Percentiles rank a stretch among this genome's conserved stretches.
Conservation (phyloP, 2,888 invertebrate species). For the Deilephila porcellus region DNA sequence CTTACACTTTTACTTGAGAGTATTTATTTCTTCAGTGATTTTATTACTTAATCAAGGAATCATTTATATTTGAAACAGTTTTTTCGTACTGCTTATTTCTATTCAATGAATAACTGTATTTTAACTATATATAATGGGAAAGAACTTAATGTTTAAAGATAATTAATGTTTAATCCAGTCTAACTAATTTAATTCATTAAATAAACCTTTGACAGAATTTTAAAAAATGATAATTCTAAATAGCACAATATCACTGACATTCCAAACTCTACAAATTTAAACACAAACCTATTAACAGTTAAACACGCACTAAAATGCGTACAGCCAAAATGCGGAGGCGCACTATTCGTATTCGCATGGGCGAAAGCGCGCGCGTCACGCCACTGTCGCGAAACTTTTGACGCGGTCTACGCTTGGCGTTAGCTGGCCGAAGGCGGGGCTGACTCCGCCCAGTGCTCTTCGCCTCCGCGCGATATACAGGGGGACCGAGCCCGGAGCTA, state of each 20-base stretch:
- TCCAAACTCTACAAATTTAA: not conserved
- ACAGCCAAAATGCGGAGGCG: not conserved
- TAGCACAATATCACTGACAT: not conserved
- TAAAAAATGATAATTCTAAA: not conserved
- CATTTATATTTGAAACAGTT: no score
- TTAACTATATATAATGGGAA: no score
- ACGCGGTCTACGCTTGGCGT: constrained; percentile 66
- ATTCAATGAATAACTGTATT: no score
- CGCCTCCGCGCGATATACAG: constrained; percentile 45
- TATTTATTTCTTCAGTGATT: not conserved
- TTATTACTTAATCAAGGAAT: no score
- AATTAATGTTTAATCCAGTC: not conserved
- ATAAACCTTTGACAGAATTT: not conserved
- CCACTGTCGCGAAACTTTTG: constrained; percentile 78
- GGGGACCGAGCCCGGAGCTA: constrained; percentile 50
- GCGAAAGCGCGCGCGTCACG: constrained; percentile 65
- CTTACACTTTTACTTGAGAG: not conserved
- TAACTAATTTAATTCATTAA: not conserved
- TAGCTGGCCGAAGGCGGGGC: constrained; percentile 73
- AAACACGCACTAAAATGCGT: not conserved
- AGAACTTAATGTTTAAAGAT: no score
- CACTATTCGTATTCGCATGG: constrained; percentile 31
- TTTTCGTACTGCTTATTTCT: no score
- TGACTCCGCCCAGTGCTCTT: constrained; percentile 80
- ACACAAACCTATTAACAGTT: not conserved